A percentile compares a stretch with the other conserved stretches of the same genome.
Evolutionary conservation across 2,113 vertebrate genomes (phyloP).

Genomic region (Stomatorhinus ivindoensis): DNA sequence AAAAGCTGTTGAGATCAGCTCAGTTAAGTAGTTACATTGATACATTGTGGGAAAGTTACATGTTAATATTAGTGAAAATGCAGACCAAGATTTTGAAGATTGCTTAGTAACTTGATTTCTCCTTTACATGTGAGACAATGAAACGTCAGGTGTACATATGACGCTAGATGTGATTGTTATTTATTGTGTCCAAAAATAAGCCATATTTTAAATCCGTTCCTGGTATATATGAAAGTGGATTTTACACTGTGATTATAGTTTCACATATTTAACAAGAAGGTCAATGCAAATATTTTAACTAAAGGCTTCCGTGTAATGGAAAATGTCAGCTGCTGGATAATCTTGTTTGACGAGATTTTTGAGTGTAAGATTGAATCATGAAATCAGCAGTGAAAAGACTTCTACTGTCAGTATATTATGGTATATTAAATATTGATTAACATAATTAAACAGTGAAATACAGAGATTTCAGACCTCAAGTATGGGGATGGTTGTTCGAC

Average conservation of each 20-base stretch:
- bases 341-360: conserved; percentile 10
- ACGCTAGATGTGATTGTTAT: background rate
- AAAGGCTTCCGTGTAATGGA: background rate
- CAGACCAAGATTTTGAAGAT: background rate
- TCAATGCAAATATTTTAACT: background rate
- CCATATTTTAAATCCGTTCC: background rate
- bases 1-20: background rate
- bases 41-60: background rate
- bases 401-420: background rate
- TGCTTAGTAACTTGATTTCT: background rate
- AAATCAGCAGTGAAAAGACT: background rate
- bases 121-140: background rate
- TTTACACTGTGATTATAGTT: background rate
- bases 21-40: background rate
- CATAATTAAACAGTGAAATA: background rate
- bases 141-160: background rate
- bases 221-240: background rate
- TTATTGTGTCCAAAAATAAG: background rate
- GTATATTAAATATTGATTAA: background rate
- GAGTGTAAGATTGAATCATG: background rate
- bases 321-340: background rate
- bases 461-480: background rate
- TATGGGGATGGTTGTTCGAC: background rate
- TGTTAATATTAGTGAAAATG: background rate
- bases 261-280: background rate